Evolutionary conservation across 2,113 vertebrate genomes (phyloP), one percentile per base, ranked within the genome.

Genomic region (Pseudopipra pipra): DNA sequence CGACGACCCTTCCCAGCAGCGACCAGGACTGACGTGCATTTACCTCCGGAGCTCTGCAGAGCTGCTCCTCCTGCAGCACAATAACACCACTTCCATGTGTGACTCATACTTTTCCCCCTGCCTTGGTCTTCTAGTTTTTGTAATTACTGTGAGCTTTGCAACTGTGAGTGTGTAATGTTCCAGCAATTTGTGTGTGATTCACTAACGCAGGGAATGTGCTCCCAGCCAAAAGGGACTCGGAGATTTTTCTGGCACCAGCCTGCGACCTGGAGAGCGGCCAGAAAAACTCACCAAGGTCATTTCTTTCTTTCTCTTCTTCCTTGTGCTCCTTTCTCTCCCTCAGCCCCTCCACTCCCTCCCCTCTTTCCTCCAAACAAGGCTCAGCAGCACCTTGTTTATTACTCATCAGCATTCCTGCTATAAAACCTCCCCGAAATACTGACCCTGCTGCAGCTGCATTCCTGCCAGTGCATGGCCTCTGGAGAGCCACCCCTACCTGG

Each of bases 221-320:
- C 75, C 85, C 95, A 87, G 96, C 96, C 96, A 97, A 70, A 92
- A 87, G 95, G 96, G 95, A 95, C 96, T 80, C 3, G 0, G 63
- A 95, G 92, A 39, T 78, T 85, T 87, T 96, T 95, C 93, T 96
- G 96, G 92, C 96, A 94, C 67, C 72, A 35, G 67, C 61, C 85
- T 43, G 33, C 12, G 21, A 90, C 95, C 90, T 97, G 96, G 97
- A 95, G 37, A 85, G 66, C 31, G 16, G 96, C 93, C 96, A 97
- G 88, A 65, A 93, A 95, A 91, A 24, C 94, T 94, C 96, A 96
- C 84, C 95, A 97, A 96, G 95, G 91, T 97, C 37, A 70, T 89
- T 96, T 63, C 74, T 80, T 71, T 49, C 83, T 66, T 81, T 49
- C 80, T 49, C 41, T 68, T 83, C 85, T 47, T 89, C 62, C 75